Evolutionary conservation across 2,797 vertebrate genomes (phyloP), one percentile per base, ranked within the genome.

Genomic region (Megalops cyprinoides): DNA sequence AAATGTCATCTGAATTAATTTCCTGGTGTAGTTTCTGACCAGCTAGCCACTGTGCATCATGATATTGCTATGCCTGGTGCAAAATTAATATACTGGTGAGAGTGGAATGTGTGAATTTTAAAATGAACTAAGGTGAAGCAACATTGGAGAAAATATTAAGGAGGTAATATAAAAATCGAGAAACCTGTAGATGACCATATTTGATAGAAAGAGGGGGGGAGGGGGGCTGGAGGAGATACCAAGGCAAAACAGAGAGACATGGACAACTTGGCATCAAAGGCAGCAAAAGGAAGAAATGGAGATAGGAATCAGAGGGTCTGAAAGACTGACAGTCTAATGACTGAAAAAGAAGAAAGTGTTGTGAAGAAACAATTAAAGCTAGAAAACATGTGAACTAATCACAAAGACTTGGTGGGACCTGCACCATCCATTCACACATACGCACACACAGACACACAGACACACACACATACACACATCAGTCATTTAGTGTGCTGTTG

Each of bases 101-200:
- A 42, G 39, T 44, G n/a, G 44, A n/a, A n/a, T 48, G 10, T 25
- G 8, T 2, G 3, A 9, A 25, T 48, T 46, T 74, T 9, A 14
- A 46, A 28, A 28, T n/a, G 9, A 31, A 23, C 4, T 3, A 1
- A 10, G 42, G 7, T 14, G 15, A 49, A 28, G 10, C 82, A 84
- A 79, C 76, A 69, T 25, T 23, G 60, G 79, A 81, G 55, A 74
- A 56, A 82, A 85, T 83, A 86, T 71, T 84, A 78, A 74, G n/a
- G n/a, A n/a, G n/a, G n/a, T n/a, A n/a, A n/a, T n/a, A n/a, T n/a
- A n/a, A n/a, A n/a, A n/a, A n/a, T n/a, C 85, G 74, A 7, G 6
- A 4, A 74, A 6, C 15, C 15, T 23, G 23, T 12, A 14, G 48
- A 51, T 34, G 20, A 37, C 18, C 8, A 37, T 34, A 53, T 42